phyloP scores from a whole-genome alignment of 2,888 invertebrate species.

The Onthophagus sagittarius region DNA sequence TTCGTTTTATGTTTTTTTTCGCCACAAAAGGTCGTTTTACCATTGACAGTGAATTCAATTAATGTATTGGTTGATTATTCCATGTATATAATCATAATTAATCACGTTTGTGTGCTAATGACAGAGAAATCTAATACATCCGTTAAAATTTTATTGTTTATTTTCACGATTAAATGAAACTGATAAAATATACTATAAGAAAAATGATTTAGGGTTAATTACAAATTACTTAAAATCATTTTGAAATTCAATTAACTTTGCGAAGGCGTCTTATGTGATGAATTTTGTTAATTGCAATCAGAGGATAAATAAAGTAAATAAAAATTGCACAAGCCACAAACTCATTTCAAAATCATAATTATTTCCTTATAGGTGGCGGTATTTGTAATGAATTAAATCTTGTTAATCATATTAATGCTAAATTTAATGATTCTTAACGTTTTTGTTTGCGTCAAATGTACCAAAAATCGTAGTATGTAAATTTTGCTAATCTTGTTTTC shows the following conservation, averaged over 20 bases:
- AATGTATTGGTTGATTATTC: not conserved
- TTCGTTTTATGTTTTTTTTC: not conserved
- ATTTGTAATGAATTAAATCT: no score
- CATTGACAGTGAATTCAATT: not conserved
- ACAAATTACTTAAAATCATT: not conserved
- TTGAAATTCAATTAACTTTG: not conserved
- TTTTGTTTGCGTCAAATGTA: no score
- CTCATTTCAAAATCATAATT: not conserved
- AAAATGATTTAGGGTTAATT: not conserved
- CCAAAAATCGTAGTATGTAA: not conserved
- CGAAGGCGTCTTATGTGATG: not conserved
- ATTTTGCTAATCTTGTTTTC: slow-evolving; percentile 25
- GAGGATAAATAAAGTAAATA: not conserved
- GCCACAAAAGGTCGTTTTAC: not conserved
- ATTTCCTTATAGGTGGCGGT: not conserved
- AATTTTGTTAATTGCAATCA: not conserved
- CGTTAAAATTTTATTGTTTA: not conserved
- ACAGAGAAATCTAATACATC: not conserved
- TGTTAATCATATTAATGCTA: no score
- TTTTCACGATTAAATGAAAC: not conserved
- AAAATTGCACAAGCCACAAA: not conserved
- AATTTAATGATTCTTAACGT: no score
- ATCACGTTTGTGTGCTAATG: not conserved
- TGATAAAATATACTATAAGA: not conserved
- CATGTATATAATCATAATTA: not conserved